Evolutionary conservation across 2,113 vertebrate species (phyloP), one percentile per base, ranked within the genome.

Genomic region (Phocoena phocoena): DNA sequence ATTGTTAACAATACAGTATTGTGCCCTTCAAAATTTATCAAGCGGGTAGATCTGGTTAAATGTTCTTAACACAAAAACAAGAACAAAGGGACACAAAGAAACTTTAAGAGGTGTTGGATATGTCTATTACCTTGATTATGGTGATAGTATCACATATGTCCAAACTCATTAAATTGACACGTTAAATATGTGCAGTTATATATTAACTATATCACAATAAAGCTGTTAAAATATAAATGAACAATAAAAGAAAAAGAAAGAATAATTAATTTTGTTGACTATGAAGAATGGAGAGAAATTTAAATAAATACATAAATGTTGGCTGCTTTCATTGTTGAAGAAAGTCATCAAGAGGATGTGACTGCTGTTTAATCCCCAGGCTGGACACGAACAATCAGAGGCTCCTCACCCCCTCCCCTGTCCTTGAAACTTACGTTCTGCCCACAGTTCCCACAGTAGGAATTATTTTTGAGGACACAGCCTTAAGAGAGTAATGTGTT

Each of bases 171-270:
- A 62, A 50, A 63, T 1, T 81, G 33, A 70, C 38, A 68, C 5
- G 21, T 71, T 88, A 94, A 94, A 71, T 82, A 33, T 18, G 26
- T 21, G 2, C 38, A 26, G 36, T 71, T 82, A 47, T 8, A 62
- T 71, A 26, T 58, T 13, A 80, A 36, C 53, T 38, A 38, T 70
- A 81, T 81, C 8, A 50, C 47, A 91, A 70, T 47, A 82, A 82
- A 82, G 8, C 50, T n/a, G 21, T 71, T 70, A 33, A 91, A 91
- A 80, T 71, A 68, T 31, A 94, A 87, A 44, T 80, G 14, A 83
- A 73, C 33, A 96, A 36, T 70, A 80, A 82, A 95, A 85, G 38
- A 47, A 87, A 95, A n/a, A n/a, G 26, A 84, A 97, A 84, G 6
- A 58, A 26, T 86, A 77, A 65, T 88, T n/a, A 77, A 65, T 84